Evolutionary conservation across 2,888 invertebrate genomes (phyloP).

Genomic region (Coronaproctus castanopsis): DNA sequence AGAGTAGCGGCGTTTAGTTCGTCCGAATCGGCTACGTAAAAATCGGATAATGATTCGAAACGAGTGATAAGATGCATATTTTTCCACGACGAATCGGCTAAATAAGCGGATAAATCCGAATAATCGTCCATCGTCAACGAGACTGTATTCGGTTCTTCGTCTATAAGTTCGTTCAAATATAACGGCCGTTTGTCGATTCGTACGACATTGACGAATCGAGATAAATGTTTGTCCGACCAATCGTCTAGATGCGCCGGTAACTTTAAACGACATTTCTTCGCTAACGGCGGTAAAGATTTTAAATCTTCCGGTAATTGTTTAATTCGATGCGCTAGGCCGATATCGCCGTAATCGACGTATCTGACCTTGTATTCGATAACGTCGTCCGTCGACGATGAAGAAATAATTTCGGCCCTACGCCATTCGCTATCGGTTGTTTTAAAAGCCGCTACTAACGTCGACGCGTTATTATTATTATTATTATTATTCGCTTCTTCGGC

Average conservation of each 20-base stretch:
- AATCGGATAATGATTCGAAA: neutral
- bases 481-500: no score
- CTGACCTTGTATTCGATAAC: conserved; percentile 33
- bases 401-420: neutral
- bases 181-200: neutral
- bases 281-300: conserved; percentile 35
- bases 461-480: neutral
- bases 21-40: neutral
- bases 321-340: neutral
- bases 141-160: neutral
- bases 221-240: neutral
- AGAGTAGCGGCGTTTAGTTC: no score
- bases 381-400: neutral
- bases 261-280: conserved; percentile 39
- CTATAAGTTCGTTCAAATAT: neutral
- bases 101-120: neutral
- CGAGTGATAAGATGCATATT: no score
- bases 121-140: neutral
- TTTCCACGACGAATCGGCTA: neutral
- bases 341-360: conserved; percentile 48
- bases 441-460: neutral
- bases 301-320: conserved; percentile 29
- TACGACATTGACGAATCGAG: neutral
- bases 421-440: neutral
- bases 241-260: conserved; percentile 34